Evolutionary conservation across 64 coral and sea anemone species (phyloP).

Genomic region (Pocillopora verrucosa): DNA sequence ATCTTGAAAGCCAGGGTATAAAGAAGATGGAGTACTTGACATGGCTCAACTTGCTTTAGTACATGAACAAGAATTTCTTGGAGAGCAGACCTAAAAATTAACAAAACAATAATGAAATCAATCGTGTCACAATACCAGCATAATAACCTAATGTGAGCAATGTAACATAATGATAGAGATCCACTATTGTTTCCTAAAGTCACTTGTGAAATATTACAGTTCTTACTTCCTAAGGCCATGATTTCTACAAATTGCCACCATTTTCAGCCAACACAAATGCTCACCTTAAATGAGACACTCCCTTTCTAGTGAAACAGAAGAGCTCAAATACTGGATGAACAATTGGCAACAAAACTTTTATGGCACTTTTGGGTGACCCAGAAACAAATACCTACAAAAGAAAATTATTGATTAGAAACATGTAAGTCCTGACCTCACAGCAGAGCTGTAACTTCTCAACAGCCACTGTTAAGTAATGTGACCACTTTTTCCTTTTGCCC

Average conservation of each 20-base stretch:
- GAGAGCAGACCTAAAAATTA: constrained; percentile 56
- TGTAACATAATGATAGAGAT: too few relatives aligned
- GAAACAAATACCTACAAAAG: constrained; percentile 68
- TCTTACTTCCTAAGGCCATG: too few relatives aligned
- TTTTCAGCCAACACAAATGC: not conserved
- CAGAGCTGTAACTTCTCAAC: too few relatives aligned
- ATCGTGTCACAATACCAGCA: too few relatives aligned
- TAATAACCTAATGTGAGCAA: too few relatives aligned
- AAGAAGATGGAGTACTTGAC: constrained; percentile 45
- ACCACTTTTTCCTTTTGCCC: too few relatives aligned
- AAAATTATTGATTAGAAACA: not conserved
- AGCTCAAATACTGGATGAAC: constrained; percentile 89
- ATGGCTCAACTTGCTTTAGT: constrained; percentile 64
- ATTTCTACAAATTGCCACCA: too few relatives aligned
- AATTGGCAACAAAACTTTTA: constrained; percentile 22
- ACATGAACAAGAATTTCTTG: constrained; percentile 79
- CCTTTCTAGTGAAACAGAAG: constrained; percentile 80
- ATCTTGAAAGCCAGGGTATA: constrained; percentile 71
- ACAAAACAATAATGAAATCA: not conserved
- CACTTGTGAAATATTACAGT: too few relatives aligned
- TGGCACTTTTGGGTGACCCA: constrained; percentile 20
- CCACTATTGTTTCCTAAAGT: too few relatives aligned
- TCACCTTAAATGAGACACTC: constrained; percentile 77
- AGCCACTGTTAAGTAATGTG: too few relatives aligned
- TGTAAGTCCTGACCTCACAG: too few relatives aligned